Evolutionary conservation across 2,113 vertebrate genomes (phyloP).

Genomic region (Capra hircus): DNA sequence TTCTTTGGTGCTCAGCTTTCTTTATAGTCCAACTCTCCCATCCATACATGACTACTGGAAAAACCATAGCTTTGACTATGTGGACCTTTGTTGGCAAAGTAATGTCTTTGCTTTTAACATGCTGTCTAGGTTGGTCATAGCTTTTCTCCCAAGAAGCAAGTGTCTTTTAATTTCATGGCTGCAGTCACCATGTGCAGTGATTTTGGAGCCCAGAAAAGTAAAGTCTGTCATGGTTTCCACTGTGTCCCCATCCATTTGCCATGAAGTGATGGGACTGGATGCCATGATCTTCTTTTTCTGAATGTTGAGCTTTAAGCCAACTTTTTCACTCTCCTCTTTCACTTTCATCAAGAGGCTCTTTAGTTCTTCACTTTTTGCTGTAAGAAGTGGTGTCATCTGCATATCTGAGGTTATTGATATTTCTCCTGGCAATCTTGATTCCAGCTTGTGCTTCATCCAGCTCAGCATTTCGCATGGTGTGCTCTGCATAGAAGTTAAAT

Average conservation of each 20-base stretch:
- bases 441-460: not conserved
- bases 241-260: not conserved
- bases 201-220: accelerated
- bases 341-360: not conserved
- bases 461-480: not conserved
- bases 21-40: not conserved
- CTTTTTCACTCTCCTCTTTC: not conserved
- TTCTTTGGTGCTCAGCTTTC: not conserved
- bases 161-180: not conserved
- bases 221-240: not conserved
- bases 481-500: not conserved
- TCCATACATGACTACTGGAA: not conserved
- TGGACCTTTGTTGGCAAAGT: not conserved
- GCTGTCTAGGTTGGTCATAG: not conserved
- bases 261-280: not conserved
- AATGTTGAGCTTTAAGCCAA: not conserved
- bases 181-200: not conserved
- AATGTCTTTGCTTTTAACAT: not conserved
- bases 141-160: not conserved
- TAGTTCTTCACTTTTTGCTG: not conserved
- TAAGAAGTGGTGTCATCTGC: not conserved
- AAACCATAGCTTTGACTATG: not conserved
- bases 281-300: not conserved
- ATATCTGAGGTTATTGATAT: not conserved
- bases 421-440: not conserved